phyloP scores from a whole-genome alignment of 2,888 invertebrate genomes.

The Drosophila putrida region DNA sequence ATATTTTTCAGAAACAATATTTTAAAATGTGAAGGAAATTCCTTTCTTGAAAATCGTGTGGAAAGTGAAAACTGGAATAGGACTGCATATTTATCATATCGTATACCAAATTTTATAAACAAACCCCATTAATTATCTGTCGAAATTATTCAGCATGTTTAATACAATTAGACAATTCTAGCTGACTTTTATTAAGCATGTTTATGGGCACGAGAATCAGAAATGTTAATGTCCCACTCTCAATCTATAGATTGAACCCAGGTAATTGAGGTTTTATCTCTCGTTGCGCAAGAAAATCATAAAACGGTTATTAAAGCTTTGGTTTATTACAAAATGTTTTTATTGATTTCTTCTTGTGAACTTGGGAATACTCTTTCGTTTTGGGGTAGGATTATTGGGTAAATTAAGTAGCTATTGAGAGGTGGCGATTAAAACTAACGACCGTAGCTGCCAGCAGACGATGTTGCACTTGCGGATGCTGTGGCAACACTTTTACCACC shows the following conservation, averaged over 20 bases:
- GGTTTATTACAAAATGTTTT: conserved; percentile 32
- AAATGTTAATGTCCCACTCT: conserved; percentile 2
- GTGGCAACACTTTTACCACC: conserved; percentile 47
- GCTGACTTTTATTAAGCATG: not conserved
- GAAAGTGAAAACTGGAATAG: too few relatives aligned
- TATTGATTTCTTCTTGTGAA: conserved; percentile 27
- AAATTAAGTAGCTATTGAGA: conserved; percentile 5
- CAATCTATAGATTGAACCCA: not conserved
- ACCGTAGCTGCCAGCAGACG: conserved; percentile 36
- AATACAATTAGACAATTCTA: not conserved
- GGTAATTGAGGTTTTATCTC: conserved; percentile 11
- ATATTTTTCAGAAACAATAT: too few relatives aligned
- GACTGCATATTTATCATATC: too few relatives aligned
- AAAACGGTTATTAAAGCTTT: conserved; percentile 13
- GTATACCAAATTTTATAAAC: conserved; percentile 9
- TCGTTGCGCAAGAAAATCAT: conserved; percentile 8
- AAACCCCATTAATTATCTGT: too few relatives aligned
- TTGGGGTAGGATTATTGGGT: not conserved
- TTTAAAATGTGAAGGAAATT: too few relatives aligned
- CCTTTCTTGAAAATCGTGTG: too few relatives aligned
- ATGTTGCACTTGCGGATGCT: conserved; percentile 35
- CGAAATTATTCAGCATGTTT: not conserved
- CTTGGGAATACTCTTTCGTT: conserved; percentile 48
- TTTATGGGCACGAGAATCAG: not conserved
- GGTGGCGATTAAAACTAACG: conserved; percentile 28